These are phyloP conservation scores for Enteromius anoplus DNA, from an alignment of 2,797 vertebrate species.

Conservation along the genomic window DNA sequence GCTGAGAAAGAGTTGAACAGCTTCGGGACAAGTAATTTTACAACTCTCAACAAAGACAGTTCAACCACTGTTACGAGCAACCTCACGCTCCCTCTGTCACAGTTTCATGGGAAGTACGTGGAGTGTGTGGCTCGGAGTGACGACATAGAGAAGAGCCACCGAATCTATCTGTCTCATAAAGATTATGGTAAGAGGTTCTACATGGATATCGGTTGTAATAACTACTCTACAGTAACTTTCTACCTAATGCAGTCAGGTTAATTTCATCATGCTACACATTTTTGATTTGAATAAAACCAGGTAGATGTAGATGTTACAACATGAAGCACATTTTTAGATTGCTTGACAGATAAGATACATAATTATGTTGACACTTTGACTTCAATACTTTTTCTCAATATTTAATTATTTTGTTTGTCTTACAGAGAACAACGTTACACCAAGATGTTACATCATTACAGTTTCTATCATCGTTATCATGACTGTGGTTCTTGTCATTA, in stretches of 20 bases:
- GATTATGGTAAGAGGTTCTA: background rate
- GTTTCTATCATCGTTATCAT: constrained; percentile 1
- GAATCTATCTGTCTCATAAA: background rate
- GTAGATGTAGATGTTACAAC: background rate
- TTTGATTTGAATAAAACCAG: background rate
- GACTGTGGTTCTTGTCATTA: background rate
- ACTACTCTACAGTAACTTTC: background rate
- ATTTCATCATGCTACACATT: background rate
- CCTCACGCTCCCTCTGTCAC: constrained; percentile 58
- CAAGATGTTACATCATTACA: constrained; percentile 34
- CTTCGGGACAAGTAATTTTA: background rate
- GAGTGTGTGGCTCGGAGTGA: constrained; percentile 68
- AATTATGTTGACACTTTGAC: background rate
- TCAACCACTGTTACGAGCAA: constrained; percentile 65
- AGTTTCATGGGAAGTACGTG: constrained; percentile 42
- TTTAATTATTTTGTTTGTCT: background rate
- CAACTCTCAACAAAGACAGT: constrained; percentile 53
- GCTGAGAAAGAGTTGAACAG: rapidly evolving
- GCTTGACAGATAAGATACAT: background rate
- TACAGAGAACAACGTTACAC: constrained; percentile 1
- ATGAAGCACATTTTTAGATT: background rate
- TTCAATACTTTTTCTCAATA: background rate
- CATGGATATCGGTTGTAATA: background rate
- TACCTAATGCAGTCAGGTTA: background rate
- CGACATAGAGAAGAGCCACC: background rate